A percentile compares a stretch with the other conserved stretches of the same genome.
Conservation (phyloP, 2,888 invertebrate species). For the Boloria euphrosyne region DNA sequence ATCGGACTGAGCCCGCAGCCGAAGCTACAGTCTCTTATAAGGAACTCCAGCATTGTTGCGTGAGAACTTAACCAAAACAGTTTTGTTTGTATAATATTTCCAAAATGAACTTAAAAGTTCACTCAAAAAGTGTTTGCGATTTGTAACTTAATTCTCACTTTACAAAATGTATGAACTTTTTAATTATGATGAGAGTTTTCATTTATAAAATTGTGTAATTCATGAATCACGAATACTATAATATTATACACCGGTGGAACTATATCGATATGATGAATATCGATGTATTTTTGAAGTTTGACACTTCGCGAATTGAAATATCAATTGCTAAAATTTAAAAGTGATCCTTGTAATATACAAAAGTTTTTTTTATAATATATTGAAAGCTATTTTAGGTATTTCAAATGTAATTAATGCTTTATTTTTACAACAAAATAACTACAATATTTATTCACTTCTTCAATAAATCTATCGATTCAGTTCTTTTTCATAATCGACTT, state of each 20-base stretch:
- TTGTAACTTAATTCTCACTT: neutral
- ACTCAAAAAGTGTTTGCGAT: neutral
- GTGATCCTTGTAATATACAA: too few species aligned
- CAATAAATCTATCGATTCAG: too few species aligned
- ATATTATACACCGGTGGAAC: constrained; percentile 5
- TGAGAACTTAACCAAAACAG: constrained; percentile 27
- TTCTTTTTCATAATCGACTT: too few species aligned
- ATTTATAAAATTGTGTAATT: constrained; percentile 38
- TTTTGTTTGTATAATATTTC: constrained; percentile 19
- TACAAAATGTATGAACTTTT: neutral
- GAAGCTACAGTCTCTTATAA: constrained; percentile 65
- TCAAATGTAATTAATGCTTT: too few species aligned
- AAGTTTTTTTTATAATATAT: too few species aligned
- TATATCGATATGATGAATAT: neutral
- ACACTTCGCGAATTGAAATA: neutral
- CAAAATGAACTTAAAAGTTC: neutral
- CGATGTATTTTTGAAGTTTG: constrained; percentile 4
- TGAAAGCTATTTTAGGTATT: too few species aligned
- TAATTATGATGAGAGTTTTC: constrained; percentile 36
- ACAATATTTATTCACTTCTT: too few species aligned
- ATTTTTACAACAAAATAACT: too few species aligned
- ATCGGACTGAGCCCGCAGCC: constrained; percentile 68
- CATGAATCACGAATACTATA: constrained; percentile 25
- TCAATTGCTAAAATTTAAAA: too few species aligned
- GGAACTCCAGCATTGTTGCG: constrained; percentile 67